Conservation (phyloP, 2,888 invertebrate species). For the Parnassius glacialis region DNA sequence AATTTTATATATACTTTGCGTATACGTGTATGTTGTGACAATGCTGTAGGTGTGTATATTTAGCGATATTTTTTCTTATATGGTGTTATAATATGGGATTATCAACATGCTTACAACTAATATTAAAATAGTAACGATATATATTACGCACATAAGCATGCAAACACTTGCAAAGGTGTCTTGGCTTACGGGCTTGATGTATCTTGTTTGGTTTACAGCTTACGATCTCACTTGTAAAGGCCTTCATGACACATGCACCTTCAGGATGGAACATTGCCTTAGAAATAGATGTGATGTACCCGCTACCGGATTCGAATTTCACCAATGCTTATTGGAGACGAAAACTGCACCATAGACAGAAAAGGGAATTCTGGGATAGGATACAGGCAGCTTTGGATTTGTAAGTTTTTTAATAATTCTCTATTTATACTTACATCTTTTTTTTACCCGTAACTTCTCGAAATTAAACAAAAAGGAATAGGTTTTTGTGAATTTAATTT, state of each 20-base stretch:
- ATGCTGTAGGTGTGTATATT: no score
- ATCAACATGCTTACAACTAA: no score
- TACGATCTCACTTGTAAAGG: slow-evolving; percentile 80
- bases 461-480: no score
- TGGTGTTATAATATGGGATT: no score
- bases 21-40: no score
- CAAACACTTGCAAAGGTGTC: no score
- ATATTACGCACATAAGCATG: no score
- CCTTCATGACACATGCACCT: slow-evolving; percentile 78
- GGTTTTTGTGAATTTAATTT: no score
- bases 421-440: background rate
- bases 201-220: slow-evolving; percentile 54
- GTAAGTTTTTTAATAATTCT: slow-evolving; percentile 37
- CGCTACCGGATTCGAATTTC: slow-evolving; percentile 66
- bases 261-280: slow-evolving; percentile 79
- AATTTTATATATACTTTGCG: no score
- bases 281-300: slow-evolving; percentile 82
- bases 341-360: slow-evolving; percentile 69
- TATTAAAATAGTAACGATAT: no score
- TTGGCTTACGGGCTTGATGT: background rate
- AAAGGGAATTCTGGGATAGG: slow-evolving; percentile 77
- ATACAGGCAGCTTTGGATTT: slow-evolving; percentile 54
- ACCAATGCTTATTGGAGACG: slow-evolving; percentile 49
- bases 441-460: no score
- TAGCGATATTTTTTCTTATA: no score